Conservation (phyloP, 2,888 invertebrate genomes). For the Geophilus truncorum region DNA sequence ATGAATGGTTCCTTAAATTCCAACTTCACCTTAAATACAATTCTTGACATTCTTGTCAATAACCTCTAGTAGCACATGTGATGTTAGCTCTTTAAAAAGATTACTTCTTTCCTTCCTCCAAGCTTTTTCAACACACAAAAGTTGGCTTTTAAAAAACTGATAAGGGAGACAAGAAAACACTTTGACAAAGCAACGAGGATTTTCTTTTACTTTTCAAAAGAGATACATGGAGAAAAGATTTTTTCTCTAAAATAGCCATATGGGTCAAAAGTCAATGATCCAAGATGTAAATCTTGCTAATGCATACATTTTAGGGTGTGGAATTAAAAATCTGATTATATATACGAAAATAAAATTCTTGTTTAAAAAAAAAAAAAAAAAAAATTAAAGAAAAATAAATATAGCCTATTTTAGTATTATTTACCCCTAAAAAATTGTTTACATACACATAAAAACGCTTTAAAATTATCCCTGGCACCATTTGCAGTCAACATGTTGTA, state of each 20-base stretch:
- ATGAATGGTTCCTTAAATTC: neutral
- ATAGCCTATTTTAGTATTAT: neutral
- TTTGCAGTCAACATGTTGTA: neutral
- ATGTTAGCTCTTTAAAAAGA: conserved; percentile 8
- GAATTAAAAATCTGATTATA: neutral
- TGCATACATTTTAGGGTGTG: neutral
- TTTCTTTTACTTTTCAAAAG: neutral
- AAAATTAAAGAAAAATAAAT: neutral
- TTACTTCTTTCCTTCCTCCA: conserved; percentile 11
- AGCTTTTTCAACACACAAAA: conserved; percentile 10
- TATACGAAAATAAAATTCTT: neutral
- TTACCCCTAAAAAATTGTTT: neutral
- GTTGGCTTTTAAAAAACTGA: neutral
- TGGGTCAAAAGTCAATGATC: conserved; percentile 15
- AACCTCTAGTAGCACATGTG: conserved; percentile 11
- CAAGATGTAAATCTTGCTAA: neutral
- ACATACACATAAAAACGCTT: too few relatives aligned
- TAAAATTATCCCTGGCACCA: neutral
- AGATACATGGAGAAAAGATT: conserved; percentile 13
- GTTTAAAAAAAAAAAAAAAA: neutral
- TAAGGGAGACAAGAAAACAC: conserved; percentile 16
- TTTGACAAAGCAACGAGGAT: neutral
- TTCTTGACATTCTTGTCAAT: conserved; percentile 20
- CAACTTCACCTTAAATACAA: conserved; percentile 12
- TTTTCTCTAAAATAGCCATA: neutral